Percentiles rank a stretch among this genome's conserved stretches.
phyloP scores from a whole-genome alignment of 2,888 invertebrate genomes.

The Conomelus anceps region DNA sequence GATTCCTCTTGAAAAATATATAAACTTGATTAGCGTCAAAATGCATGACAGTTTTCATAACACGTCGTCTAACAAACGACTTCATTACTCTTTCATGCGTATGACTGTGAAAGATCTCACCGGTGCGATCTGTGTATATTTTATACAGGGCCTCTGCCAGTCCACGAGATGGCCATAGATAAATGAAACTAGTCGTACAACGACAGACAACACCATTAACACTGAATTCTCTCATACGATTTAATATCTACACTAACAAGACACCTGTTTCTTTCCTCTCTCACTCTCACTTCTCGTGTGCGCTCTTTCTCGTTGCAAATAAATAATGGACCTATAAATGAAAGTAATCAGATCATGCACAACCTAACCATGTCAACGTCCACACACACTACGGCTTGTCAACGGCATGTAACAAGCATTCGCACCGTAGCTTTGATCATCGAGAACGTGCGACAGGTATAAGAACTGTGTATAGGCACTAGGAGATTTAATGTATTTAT shows the following conservation, averaged over 20 bases:
- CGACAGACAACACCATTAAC: not conserved
- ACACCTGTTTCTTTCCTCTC: not conserved
- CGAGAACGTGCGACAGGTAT: not conserved
- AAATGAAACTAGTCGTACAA: not conserved
- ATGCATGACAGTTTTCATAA: not conserved
- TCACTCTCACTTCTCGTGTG: not conserved
- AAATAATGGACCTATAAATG: not conserved
- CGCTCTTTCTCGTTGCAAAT: not conserved
- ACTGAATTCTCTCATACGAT: not conserved
- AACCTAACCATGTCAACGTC: not conserved
- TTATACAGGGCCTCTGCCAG: not conserved
- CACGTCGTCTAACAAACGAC: not conserved
- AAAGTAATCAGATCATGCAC: not conserved
- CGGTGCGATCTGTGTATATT: not conserved
- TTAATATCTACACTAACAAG: not conserved
- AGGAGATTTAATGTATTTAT: too few relatives aligned
- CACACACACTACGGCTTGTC: not conserved
- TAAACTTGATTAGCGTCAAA: not conserved
- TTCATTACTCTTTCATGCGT: not conserved
- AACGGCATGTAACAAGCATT: not conserved
- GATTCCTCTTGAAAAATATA: not conserved
- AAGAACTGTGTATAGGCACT: too few relatives aligned
- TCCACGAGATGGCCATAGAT: not conserved
- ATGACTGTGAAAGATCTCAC: not conserved
- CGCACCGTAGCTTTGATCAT: not conserved